phyloP scores from a whole-genome alignment of 2,888 invertebrate species.

The Drosophila ezoana region DNA sequence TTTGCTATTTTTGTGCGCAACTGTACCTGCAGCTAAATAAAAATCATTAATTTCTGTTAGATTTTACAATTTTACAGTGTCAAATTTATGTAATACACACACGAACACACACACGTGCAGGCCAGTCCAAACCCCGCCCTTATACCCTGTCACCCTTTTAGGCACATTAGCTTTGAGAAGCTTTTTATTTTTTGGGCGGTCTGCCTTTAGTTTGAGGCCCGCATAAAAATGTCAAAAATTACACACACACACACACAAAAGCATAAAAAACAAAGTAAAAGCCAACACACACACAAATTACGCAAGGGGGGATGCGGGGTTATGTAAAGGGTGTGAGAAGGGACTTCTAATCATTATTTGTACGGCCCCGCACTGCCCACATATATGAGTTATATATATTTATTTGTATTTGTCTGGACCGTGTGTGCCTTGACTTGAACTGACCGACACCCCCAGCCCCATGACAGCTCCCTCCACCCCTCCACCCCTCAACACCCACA shows the following conservation, averaged over 20 bases:
- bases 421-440: slow-evolving; percentile 43
- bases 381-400: slow-evolving; percentile 62
- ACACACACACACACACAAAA: slow-evolving; percentile 50
- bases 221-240: slow-evolving; percentile 81
- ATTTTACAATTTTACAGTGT: slow-evolving; percentile 77
- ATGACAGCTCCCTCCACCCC: background rate
- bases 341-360: slow-evolving; percentile 81
- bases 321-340: slow-evolving; percentile 26
- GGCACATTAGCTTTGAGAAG: slow-evolving; percentile 64
- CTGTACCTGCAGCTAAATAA: slow-evolving; percentile 61
- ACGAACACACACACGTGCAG: slow-evolving; percentile 17
- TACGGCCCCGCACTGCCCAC: slow-evolving; percentile 64
- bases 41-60: slow-evolving; percentile 79
- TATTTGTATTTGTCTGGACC: slow-evolving; percentile 78
- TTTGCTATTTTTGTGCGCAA: slow-evolving; percentile 46
- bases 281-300: too few species aligned
- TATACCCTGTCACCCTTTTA: slow-evolving; percentile 32
- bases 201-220: slow-evolving; percentile 66
- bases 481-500: background rate
- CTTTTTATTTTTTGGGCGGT: slow-evolving; percentile 44
- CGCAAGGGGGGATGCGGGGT: background rate
- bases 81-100: slow-evolving; percentile 68
- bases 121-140: slow-evolving; percentile 44
- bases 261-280: background rate
- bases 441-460: slow-evolving; percentile 2